Evolutionary conservation across 1,140 invertebrate genomes (phyloP).

Genomic region (Bombus balteatus): DNA sequence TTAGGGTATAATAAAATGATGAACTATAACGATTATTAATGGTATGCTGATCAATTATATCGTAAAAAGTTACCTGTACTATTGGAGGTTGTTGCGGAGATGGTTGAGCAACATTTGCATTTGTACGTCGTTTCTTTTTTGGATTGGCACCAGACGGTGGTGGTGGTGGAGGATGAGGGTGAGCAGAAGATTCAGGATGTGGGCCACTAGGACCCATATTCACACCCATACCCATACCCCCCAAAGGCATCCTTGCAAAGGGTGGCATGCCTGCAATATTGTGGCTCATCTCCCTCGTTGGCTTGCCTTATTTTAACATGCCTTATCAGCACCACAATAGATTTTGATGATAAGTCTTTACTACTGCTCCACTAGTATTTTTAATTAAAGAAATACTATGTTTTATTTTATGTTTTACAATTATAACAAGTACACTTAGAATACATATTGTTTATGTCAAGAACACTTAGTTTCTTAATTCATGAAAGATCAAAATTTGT

Average conservation of each 20-base stretch:
- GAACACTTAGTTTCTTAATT: not conserved
- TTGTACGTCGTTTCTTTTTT: constrained; percentile 86
- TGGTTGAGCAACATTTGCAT: constrained; percentile 80
- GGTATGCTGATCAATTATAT: too few species aligned
- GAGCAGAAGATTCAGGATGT: constrained; percentile 83
- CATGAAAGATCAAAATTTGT: too few species aligned
- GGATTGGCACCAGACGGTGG: constrained; percentile 83
- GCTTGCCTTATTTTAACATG: constrained; percentile 80
- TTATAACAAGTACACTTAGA: not conserved
- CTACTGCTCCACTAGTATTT: constrained; percentile 39
- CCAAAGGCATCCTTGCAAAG: constrained; percentile 82
- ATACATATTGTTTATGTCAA: not conserved
- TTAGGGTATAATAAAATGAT: not conserved
- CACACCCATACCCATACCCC: constrained; percentile 83
- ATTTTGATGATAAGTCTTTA: constrained; percentile 56
- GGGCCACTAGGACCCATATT: constrained; percentile 79
- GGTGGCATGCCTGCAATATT: constrained; percentile 84
- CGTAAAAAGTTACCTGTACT: constrained; percentile 74
- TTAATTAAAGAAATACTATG: constrained; percentile 5
- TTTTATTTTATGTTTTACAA: not conserved
- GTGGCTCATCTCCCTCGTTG: constrained; percentile 81
- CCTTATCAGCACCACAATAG: constrained; percentile 70
- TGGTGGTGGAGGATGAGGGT: constrained; percentile 81
- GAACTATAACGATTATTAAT: not conserved
- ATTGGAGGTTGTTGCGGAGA: constrained; percentile 83